Base-by-base conservation (phyloP, 1,140 invertebrate genomes). In the Drosophila orena region DNA sequence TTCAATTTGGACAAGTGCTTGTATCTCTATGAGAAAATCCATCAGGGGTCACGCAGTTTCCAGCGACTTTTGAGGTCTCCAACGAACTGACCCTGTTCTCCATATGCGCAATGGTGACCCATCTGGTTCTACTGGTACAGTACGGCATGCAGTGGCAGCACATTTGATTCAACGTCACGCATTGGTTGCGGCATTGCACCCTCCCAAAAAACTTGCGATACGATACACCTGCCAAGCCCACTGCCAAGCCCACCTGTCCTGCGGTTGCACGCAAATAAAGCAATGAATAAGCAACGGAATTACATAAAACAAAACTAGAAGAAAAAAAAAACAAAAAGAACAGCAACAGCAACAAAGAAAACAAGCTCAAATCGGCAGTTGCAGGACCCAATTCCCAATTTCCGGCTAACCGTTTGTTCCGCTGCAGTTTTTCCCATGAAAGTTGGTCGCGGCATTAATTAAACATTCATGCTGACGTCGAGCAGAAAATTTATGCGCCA, bases 401-500 rank as follows among this genome's bases (percentile, higher is more conserved):
- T 88, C 71, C 79, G 84, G 53, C 64, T 89, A 89, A 89, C 84
- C 79, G 68, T 71, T 89, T 84, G 73, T 89, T 89, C 66, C 62
- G 56, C 54, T 50, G 52, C 53, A 71, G 73, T 46, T 80, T 84
- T 89, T 89, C 84, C 85, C 84, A 89, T 74, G 85, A 77, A 86
- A 79, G 58, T 78, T 76, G 76, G 56, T 58, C 62, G 58, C 76
- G 50, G 79, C 83, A 83, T 86, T 89, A 88, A 86, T 86, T 89
- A 86, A 77, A 50, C 74, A 81, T 81, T 79, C 66, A 58, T 70
- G 64, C 80, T 76, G 53, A 76, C 72, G 37, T 73, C 68, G 66
- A 84, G 79, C 84, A 83, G 77, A 89, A 89, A 89, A 89, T 89
- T 89, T 89, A 89, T 89, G 84, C 84, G 12, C 43, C 59, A 8